phyloP scores from a whole-genome alignment of 2,797 vertebrate genomes.

The Rallus crepitans region DNA sequence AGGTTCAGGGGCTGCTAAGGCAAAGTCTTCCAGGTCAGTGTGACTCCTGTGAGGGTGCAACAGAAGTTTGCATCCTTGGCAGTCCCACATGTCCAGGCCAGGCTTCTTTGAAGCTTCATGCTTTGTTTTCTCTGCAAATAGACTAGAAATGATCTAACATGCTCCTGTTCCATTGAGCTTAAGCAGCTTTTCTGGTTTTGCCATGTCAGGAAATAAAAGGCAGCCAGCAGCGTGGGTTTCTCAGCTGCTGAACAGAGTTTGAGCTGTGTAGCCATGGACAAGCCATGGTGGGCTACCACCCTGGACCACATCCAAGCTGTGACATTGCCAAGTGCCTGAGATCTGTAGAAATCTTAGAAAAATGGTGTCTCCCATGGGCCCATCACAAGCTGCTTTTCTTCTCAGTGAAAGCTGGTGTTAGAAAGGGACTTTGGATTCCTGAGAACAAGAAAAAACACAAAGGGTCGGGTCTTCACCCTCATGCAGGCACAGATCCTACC shows the following conservation, averaged over 20 bases:
- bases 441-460: background rate
- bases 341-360: background rate
- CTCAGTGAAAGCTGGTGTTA: background rate
- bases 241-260: background rate
- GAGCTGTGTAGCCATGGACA: background rate
- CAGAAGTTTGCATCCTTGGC: background rate
- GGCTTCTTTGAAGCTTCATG: background rate
- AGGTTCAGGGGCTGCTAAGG: background rate
- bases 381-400: conserved; percentile 10
- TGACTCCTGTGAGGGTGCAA: background rate
- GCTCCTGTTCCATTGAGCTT: background rate
- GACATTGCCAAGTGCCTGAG: background rate
- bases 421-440: background rate
- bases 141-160: conserved; percentile 38
- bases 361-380: background rate
- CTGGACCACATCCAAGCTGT: background rate
- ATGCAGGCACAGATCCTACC: background rate
- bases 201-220: background rate
- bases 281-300: background rate
- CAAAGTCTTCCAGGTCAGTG: background rate
- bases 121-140: conserved; percentile 60
- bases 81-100: background rate
- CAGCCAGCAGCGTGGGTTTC: background rate
- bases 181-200: conserved; percentile 2
- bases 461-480: background rate